phyloP scores from a whole-genome alignment of 1,140 invertebrate genomes.

The Solen grandis region DNA sequence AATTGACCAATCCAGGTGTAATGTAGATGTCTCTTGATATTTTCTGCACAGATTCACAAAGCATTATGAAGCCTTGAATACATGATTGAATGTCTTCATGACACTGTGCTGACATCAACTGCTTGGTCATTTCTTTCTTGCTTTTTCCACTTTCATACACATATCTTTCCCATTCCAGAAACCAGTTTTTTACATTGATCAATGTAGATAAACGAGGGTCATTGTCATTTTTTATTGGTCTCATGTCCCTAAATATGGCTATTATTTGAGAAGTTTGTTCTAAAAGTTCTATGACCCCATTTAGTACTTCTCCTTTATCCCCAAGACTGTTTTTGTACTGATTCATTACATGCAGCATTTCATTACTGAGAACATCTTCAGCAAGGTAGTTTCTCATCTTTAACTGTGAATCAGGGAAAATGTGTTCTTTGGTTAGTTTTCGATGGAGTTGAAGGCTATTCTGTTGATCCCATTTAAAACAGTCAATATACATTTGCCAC shows the following conservation, averaged over 20 bases:
- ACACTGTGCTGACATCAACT: too few relatives aligned
- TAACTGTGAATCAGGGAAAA: constrained; percentile 1
- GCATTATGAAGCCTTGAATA: too few relatives aligned
- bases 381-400: constrained; percentile 35
- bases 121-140: too few relatives aligned
- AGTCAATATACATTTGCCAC: too few relatives aligned
- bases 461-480: too few relatives aligned
- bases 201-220: background rate
- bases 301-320: background rate
- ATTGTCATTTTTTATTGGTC: background rate
- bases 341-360: constrained; percentile 29
- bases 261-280: background rate
- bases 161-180: background rate
- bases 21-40: too few relatives aligned
- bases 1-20: too few relatives aligned
- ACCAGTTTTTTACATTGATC: background rate
- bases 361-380: too few relatives aligned
- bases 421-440: constrained; percentile 32
- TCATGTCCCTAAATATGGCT: constrained; percentile 1
- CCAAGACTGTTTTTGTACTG: constrained; percentile 5
- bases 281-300: background rate
- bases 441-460: too few relatives aligned
- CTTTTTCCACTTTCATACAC: too few relatives aligned
- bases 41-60: too few relatives aligned
- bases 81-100: too few relatives aligned